These are phyloP conservation scores for Chrysaora quinquecirrha DNA, from an alignment of 30 jellyfish, hydroid and myxozoan genomes.

Conservation along the genomic window DNA sequence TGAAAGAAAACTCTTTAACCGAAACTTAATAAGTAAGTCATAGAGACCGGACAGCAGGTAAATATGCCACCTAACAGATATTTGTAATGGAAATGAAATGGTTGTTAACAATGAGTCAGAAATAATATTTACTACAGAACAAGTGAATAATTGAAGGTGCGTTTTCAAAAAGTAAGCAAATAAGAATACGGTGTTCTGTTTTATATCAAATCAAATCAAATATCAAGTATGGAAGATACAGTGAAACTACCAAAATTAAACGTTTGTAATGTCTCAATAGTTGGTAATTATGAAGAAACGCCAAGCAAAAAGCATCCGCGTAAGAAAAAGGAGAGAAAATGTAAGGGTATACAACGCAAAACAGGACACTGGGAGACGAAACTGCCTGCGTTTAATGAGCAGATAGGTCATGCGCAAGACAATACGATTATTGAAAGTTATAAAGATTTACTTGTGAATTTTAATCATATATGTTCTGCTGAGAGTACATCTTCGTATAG, in stretches of 20 bases:
- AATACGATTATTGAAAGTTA: not conserved
- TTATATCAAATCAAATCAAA: not conserved
- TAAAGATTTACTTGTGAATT: not conserved
- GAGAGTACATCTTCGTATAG: not conserved
- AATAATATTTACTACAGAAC: not conserved
- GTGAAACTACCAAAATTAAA: not conserved
- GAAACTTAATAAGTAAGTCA: too few species aligned
- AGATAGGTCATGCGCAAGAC: not conserved
- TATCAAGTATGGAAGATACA: not conserved
- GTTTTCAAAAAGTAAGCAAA: not conserved
- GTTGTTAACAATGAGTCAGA: not conserved
- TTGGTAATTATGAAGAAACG: not conserved
- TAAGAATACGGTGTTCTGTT: too few species aligned
- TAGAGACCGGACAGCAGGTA: not conserved
- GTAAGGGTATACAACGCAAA: not conserved
- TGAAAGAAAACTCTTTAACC: too few species aligned
- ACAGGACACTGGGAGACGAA: not conserved
- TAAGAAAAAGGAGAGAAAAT: not conserved
- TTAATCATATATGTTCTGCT: not conserved
- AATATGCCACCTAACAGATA: not conserved
- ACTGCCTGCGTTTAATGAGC: not conserved
- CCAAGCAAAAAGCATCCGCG: not conserved
- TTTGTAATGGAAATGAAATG: not conserved
- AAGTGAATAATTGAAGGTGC: too few species aligned
- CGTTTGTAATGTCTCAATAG: not conserved